Conservation (phyloP, 2,797 vertebrate genomes). For the Decapterus maruadsi region DNA sequence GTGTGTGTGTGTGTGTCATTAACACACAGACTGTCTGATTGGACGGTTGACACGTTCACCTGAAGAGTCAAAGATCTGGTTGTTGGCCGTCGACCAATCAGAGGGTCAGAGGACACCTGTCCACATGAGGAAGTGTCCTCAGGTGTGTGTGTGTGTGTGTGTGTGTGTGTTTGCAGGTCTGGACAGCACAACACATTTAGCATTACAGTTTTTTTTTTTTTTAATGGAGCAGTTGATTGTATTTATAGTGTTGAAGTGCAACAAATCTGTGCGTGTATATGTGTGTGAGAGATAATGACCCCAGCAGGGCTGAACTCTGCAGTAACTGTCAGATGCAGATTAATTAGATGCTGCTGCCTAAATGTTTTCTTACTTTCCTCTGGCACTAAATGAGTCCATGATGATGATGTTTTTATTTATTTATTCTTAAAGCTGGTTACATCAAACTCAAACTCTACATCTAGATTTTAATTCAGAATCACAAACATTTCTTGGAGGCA, state of each 20-base stretch:
- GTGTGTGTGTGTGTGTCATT: too few species aligned
- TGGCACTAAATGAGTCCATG: background rate
- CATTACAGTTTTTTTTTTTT: too few species aligned
- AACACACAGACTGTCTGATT: too few species aligned
- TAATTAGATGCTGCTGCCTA: slow-evolving; percentile 14
- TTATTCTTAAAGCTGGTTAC: slow-evolving; percentile 27
- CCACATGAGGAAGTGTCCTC: too few species aligned
- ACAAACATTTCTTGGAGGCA: background rate
- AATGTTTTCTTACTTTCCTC: slow-evolving; percentile 30
- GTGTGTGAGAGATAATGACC: background rate
- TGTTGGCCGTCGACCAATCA: too few species aligned
- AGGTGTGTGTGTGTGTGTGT: background rate
- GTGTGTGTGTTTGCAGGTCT: background rate
- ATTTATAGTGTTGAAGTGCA: too few species aligned
- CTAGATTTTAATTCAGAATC: slow-evolving; percentile 1
- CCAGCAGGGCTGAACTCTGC: slow-evolving; percentile 22
- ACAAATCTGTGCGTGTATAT: too few species aligned
- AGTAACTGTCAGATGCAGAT: slow-evolving; percentile 36
- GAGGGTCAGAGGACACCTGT: too few species aligned
- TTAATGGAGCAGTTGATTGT: too few species aligned
- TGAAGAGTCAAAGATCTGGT: too few species aligned
- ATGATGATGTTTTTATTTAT: background rate
- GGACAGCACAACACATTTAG: too few species aligned
- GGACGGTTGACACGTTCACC: too few species aligned
- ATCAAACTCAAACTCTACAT: slow-evolving; percentile 2